phyloP scores from a whole-genome alignment of 2,888 invertebrate species.

The Trachelus troglodyta region DNA sequence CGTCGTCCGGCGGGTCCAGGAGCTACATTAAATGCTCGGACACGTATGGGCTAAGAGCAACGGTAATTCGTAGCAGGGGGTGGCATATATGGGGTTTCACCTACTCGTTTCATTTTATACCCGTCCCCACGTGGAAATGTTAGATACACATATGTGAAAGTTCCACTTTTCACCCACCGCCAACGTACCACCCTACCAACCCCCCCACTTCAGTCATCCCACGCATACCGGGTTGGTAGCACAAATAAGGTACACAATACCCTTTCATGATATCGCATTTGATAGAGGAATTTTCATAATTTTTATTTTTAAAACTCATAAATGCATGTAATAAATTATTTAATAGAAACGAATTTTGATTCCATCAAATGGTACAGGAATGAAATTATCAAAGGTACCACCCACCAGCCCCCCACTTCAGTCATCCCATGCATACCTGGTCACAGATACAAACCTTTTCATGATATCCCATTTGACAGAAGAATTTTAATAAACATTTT shows the following conservation, averaged over 20 bases:
- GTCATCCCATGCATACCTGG: no score
- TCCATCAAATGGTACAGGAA: no score
- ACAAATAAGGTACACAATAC: background rate
- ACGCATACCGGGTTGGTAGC: background rate
- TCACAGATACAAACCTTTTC: no score
- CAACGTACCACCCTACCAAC: conserved; percentile 6
- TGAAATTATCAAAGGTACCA: no score
- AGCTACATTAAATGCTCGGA: conserved; percentile 57
- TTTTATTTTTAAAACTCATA: no score
- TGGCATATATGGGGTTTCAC: conserved; percentile 38
- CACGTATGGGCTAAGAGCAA: conserved; percentile 59
- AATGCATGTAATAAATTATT: no score
- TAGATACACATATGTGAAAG: background rate
- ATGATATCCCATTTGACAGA: no score
- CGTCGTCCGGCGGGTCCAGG: conserved; percentile 31
- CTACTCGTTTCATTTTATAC: conserved; percentile 37
- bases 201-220: background rate
- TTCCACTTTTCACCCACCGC: conserved; percentile 6
- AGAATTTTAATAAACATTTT: no score
- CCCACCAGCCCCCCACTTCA: no score
- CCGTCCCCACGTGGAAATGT: conserved; percentile 15
- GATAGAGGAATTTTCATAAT: no score
- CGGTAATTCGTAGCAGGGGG: conserved; percentile 62
- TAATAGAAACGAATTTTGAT: no score
- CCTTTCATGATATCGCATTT: background rate